Base-by-base conservation (phyloP, 2,113 vertebrate genomes). In the Cephalopholis sonnerati region DNA sequence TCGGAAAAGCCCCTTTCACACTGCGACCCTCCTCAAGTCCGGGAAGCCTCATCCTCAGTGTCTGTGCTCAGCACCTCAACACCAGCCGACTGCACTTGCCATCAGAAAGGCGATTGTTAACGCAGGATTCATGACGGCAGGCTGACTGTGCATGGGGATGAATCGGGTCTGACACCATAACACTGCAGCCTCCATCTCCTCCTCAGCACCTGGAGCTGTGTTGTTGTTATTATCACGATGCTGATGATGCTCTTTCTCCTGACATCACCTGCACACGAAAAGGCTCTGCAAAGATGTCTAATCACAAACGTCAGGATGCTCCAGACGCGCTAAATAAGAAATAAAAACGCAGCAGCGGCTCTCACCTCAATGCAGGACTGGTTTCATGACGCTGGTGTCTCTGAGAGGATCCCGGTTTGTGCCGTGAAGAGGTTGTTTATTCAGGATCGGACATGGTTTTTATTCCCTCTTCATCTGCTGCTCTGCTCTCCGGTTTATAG, bases 311-410 rank as follows among this genome's bases (percentile, higher is more conserved):
- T 59, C 80, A 63, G 65, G 51, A 74, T 27, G 67, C 0, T 75
- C 72, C 74, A 67, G 55, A 77, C 77, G 83, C 72, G 61, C 76
- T 46, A 17, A 82, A 85, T 58, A 41, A 75, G 51, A 70, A 62
- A 80, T 44, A 55, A 73, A 65, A 55, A 72, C 27, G 76, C 81
- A 57, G 66, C 54, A 61, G 50, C 67, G 50, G 74, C 53, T 81
- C 94, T 95, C 91, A 95, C 92, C 92, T 95, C 88, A 93, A 82
- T 92, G 74, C 87, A 78, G 87, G 78, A 80, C 78, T 77, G 90
- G 57, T 32, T 83, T 83, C 93, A 95, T 94, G 83, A 65, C 62
- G 82, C 82, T 73, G 86, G 65, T 5, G 82, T 78, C 41, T 75
- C 63, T 17, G 75, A 69, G 25, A 0, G 16, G 58, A 44, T 76